These are phyloP conservation scores for Bubo bubo DNA, from an alignment of 2,113 vertebrate genomes.

Conservation along the genomic window DNA sequence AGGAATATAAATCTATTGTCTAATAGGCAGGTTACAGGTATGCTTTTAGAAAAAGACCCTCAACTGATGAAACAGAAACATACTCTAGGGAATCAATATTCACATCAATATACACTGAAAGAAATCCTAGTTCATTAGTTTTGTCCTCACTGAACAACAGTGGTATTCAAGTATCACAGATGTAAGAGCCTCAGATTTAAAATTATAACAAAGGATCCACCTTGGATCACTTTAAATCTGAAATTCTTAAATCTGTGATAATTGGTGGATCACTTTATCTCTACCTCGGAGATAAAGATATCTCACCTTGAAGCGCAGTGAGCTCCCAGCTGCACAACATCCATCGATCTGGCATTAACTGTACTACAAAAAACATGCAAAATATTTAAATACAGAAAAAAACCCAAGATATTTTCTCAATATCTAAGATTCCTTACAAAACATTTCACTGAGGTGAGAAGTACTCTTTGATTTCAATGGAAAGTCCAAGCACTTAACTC, in stretches of 20 bases:
- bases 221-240: not conserved
- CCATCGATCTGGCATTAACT: not conserved
- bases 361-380: not conserved
- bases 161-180: not conserved
- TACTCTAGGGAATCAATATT: not conserved
- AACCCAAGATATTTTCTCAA: not conserved
- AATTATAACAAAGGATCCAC: not conserved
- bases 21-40: not conserved
- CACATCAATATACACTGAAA: not conserved
- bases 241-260: slow-evolving; percentile 14
- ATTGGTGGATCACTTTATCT: slow-evolving; percentile 30
- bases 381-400: not conserved
- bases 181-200: not conserved
- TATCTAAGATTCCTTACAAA: not conserved
- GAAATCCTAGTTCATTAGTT: not conserved
- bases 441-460: not conserved
- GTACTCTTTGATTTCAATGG: not conserved
- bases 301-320: not conserved
- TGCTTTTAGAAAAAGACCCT: not conserved
- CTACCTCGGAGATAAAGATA: slow-evolving; percentile 19
- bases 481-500: not conserved
- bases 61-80: not conserved
- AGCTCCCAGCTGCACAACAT: not conserved
- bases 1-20: not conserved
- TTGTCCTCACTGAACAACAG: not conserved